A percentile compares a stretch with the other conserved stretches of the same genome.
These are phyloP conservation scores for Acanthaster planci DNA, from an alignment of 35 echinoderm and acorn worm genomes.

Conservation along the genomic window DNA sequence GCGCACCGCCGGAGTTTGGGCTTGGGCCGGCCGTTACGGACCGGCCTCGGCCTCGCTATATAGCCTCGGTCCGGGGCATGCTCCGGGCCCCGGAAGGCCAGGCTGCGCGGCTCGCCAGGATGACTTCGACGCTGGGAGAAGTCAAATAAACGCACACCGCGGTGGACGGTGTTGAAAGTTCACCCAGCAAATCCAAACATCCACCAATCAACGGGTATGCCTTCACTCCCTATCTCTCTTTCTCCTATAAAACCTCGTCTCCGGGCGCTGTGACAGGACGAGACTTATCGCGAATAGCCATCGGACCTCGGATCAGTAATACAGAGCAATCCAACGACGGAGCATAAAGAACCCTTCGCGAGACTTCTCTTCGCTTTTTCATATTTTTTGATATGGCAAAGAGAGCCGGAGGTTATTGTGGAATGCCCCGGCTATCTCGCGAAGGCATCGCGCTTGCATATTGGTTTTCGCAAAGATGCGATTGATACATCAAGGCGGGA, in stretches of 20 bases:
- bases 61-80: too few relatives aligned
- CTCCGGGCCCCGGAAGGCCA: neutral
- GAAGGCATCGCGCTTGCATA: neutral
- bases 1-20: neutral
- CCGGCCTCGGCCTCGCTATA: too few relatives aligned
- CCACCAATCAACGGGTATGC: neutral
- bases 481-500: slow-evolving; percentile 3
- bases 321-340: neutral
- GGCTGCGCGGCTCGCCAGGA: neutral
- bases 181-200: neutral
- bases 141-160: too few relatives aligned
- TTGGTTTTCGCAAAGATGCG: neutral
- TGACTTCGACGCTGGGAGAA: too few relatives aligned
- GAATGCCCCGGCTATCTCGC: neutral
- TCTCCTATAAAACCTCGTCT: neutral
- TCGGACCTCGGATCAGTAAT: neutral
- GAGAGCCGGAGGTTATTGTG: neutral
- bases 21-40: neutral
- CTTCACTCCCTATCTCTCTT: too few relatives aligned
- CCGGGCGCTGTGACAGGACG: slow-evolving; percentile 4
- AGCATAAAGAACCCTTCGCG: neutral
- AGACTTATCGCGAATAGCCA: neutral
- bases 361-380: neutral
- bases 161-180: too few relatives aligned
- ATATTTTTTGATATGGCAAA: neutral